phyloP scores from a whole-genome alignment of 2,888 invertebrate species.

The Glyphotaelius pellucidus region DNA sequence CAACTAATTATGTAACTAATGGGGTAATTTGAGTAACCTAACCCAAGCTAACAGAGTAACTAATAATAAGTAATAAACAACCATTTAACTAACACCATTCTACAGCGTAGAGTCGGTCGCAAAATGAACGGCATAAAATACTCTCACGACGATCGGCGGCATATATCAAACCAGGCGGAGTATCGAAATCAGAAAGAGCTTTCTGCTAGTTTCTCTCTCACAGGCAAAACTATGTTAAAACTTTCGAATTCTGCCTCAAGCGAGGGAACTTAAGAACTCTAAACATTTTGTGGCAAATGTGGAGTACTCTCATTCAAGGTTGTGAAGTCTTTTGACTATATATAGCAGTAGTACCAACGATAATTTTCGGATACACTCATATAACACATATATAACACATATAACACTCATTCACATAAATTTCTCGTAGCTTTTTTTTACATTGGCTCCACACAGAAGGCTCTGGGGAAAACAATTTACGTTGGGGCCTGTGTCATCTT shows the following conservation, averaged over 20 bases:
- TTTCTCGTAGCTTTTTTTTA: too few species aligned
- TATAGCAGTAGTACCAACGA: not conserved
- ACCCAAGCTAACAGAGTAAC: too few species aligned
- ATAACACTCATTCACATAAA: too few species aligned
- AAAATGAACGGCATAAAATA: not conserved
- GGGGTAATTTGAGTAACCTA: too few species aligned
- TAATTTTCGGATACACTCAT: not conserved
- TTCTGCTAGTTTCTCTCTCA: constrained; percentile 20
- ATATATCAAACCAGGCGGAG: not conserved
- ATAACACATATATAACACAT: too few species aligned
- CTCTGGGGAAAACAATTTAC: too few species aligned
- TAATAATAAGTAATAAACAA: too few species aligned
- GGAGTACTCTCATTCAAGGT: constrained; percentile 5
- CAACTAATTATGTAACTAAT: too few species aligned
- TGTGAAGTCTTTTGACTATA: not conserved
- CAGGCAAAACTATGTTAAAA: constrained; percentile 20
- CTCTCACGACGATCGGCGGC: not conserved
- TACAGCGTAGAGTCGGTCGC: not conserved
- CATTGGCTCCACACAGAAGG: too few species aligned
- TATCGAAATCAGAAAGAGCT: not conserved
- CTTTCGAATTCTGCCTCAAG: constrained; percentile 24
- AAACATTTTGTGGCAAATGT: constrained; percentile 13
- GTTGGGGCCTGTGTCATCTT: too few species aligned
- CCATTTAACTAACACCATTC: not conserved
- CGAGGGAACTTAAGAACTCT: not conserved